Base-by-base conservation (phyloP, 2,888 invertebrate species). In the Thera britannica region DNA sequence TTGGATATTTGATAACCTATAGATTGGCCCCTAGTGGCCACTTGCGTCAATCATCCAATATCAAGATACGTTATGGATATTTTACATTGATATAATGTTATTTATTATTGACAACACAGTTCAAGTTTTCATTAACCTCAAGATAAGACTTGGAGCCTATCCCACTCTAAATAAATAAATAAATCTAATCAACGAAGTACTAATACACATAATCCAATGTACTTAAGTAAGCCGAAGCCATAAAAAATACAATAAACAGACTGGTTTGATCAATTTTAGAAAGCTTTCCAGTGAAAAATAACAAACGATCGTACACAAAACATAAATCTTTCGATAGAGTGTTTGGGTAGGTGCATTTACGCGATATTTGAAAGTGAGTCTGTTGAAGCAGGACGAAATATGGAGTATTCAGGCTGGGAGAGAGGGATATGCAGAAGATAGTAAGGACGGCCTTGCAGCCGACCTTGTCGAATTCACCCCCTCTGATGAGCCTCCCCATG, bases 401-500 rank as follows among this genome's bases (percentile, higher is more conserved):
- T 80, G 70, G 23, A 58, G 56, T 23, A 55, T 34, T 60, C 49
- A 59, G 57, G 55, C 57, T 72, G 80, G 58, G 58, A 72, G 86
- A 92, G 75, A 77, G 90, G 83, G 91, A 92, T 76, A 77, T 75
- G 74, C 71, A 72, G 81, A 82, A 81, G 79, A 83, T 90, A 88
- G 90, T 90, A 89, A 86, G 83, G 79, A 78, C 88, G 88, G 89
- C 89, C 90, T 90, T 88, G 89, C 77, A 72, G 79, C 81, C 87
- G 90, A 90, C 92, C 91, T 92, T 91, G 90, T 81, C 75, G 60
- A 71, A 70, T 80, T 84, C 83, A 85, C 83, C 87, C 88, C 86
- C 83, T 79, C 73, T 70, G 73, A 74, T 64, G 73, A 83, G 78
- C 78, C 73, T 69, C 84, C 84, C 83, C 83, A 83, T 81, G 82